These are phyloP conservation scores for Chymomyza caudatula DNA, from an alignment of 2,888 invertebrate genomes.

Conservation along the genomic window DNA sequence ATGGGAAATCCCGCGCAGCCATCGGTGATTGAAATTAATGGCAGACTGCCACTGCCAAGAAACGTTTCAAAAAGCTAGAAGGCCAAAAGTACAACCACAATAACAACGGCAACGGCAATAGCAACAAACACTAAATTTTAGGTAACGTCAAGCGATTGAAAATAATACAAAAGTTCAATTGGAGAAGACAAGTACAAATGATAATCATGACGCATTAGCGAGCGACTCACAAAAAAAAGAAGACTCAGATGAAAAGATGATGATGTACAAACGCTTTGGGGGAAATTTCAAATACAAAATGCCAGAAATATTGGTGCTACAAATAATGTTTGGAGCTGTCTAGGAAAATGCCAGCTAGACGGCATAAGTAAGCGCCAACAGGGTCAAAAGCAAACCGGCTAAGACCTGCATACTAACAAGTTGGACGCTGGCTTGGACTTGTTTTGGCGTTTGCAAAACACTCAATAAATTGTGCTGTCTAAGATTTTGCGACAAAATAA, in stretches of 20 bases:
- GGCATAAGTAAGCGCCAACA: constrained; percentile 51
- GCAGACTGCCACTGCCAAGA: not conserved
- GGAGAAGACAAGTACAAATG: constrained; percentile 41
- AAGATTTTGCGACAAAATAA: constrained; percentile 17
- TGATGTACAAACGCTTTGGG: constrained; percentile 63
- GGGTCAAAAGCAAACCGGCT: constrained; percentile 41
- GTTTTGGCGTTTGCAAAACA: constrained; percentile 11
- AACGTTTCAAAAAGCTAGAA: not conserved
- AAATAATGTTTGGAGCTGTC: constrained; percentile 14
- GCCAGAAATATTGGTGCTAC: constrained; percentile 21
- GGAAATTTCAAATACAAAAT: constrained; percentile 53
- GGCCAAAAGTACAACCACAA: constrained; percentile 9
- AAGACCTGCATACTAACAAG: not conserved
- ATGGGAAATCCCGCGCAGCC: not conserved
- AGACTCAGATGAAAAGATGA: constrained; percentile 21
- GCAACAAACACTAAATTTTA: too few relatives aligned
- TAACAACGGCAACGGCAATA: too few relatives aligned
- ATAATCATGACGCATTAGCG: constrained; percentile 45
- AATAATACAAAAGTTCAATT: constrained; percentile 21
- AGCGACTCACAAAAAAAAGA: not conserved
- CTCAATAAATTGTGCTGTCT: constrained; percentile 22
- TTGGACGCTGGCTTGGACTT: constrained; percentile 23
- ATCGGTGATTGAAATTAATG: constrained; percentile 7
- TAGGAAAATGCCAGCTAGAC: constrained; percentile 35
- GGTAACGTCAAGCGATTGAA: constrained; percentile 33